Percentiles rank a stretch among this genome's conserved stretches.
phyloP scores from a whole-genome alignment of 2,113 vertebrate genomes.

The Dromas ardeola region DNA sequence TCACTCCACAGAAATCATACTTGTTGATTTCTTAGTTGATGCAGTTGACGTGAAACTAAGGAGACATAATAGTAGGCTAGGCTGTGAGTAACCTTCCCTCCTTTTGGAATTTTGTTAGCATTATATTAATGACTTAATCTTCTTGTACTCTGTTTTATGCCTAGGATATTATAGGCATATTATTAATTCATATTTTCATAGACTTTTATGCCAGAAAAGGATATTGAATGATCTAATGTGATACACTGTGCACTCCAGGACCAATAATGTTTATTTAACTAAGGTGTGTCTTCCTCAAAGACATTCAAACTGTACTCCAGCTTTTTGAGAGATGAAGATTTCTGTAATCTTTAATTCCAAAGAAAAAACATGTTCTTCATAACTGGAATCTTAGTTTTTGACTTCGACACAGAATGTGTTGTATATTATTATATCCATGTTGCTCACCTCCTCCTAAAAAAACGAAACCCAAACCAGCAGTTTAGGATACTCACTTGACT shows the following conservation, averaged over 20 bases:
- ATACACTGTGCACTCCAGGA: neutral
- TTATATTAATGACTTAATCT: neutral
- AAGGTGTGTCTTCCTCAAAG: neutral
- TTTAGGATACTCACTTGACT: neutral
- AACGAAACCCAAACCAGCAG: accelerated
- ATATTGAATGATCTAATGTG: neutral
- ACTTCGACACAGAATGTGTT: neutral
- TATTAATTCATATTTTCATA: neutral
- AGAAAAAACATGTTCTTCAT: neutral
- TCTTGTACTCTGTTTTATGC: neutral
- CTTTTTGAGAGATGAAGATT: neutral
- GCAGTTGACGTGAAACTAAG: neutral
- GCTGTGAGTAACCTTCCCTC: neutral
- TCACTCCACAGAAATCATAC: neutral
- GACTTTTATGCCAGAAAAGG: neutral
- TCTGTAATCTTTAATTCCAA: neutral
- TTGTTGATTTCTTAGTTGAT: neutral
- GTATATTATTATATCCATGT: neutral
- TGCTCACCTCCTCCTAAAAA: neutral
- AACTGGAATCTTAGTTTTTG: neutral
- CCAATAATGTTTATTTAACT: neutral
- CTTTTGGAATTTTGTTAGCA: neutral
- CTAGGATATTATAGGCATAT: neutral
- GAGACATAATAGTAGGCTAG: neutral
- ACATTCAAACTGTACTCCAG: neutral